These are phyloP conservation scores for Drosophila athabasca DNA, from an alignment of 1,140 invertebrate species.

Conservation along the genomic window DNA sequence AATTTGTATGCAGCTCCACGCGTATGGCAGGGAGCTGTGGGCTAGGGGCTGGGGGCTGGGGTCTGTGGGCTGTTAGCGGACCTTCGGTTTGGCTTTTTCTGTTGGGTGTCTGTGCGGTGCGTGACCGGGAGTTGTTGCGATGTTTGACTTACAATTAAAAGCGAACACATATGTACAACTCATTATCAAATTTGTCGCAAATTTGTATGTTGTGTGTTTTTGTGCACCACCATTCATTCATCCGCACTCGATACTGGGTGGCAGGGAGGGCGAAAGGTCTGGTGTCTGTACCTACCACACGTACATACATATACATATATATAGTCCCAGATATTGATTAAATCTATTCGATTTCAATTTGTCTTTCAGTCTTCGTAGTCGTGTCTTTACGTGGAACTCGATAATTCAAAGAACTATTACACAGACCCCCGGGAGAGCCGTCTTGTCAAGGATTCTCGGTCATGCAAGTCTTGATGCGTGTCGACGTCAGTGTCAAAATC, in stretches of 20 bases:
- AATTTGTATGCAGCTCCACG: constrained; percentile 64
- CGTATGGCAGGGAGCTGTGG: constrained; percentile 1
- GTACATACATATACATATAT: no score
- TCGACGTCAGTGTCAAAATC: constrained; percentile 42
- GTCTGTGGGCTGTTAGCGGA: no score
- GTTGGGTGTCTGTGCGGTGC: constrained; percentile 31
- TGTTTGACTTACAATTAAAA: constrained; percentile 81
- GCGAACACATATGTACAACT: constrained; percentile 51
- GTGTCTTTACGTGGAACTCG: no score
- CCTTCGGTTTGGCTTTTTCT: constrained; percentile 1
- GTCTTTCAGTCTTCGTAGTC: no score
- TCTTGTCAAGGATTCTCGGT: constrained; percentile 10
- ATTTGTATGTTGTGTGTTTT: constrained; percentile 50
- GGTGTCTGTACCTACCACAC: no score
- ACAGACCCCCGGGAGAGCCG: neutral
- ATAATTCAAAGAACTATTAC: no score
- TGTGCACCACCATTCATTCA: neutral
- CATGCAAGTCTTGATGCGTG: constrained; percentile 8
- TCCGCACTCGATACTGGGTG: no score
- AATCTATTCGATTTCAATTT: no score
- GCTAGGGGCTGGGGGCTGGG: neutral
- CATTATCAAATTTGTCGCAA: constrained; percentile 80
- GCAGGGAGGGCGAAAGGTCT: no score
- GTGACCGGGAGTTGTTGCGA: constrained; percentile 73
- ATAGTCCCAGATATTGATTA: no score